Evolutionary conservation across 1,140 invertebrate species (phyloP), one percentile per base, ranked within the genome.

Genomic region (Coenobita brevimanus): DNA sequence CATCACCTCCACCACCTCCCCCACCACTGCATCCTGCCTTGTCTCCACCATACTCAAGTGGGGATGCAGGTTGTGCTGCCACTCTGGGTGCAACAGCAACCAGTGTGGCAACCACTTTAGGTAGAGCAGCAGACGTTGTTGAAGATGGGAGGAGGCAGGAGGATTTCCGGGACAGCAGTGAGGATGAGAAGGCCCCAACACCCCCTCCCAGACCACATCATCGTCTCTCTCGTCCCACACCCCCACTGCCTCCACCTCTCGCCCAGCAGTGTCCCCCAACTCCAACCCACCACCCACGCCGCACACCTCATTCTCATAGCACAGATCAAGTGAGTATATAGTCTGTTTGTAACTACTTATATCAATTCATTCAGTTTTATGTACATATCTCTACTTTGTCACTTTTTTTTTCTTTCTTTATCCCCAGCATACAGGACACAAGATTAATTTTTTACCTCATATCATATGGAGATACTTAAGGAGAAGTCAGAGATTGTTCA

Each of bases 211-310:
- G 88, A 36, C 88, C 88, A 13, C 88, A 89, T 24, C 80, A 83
- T 36, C 71, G 88, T 10, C 81, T 89, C 36, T 15, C 69, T 38
- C 69, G 88, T 24, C 88, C 81, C 21, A 89, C 76, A n/a, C 88
- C 88, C 24, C 88, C 88, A 38, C 80, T 83, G 21, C 88, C 88
- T 15, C 84, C 84, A 1, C 84, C 84, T 27, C 76, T 87, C 60
- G 80, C 88, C 4, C 84, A 87, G 8, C 84, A 87, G 84, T 87
- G 84, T 17, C 88, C 88, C n/a, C 73, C 81, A 6, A 89, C 88
- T 36, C 81, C 88, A 21, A 82, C 88, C 3, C 88, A 89, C 38
- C 79, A 83, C 27, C 36, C 69, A 36, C 71, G 80, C 17, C 73
- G 81, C 30, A 8, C 88, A 33, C 75, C 71, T 30, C 78, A 71